Percentiles rank a stretch among this genome's conserved stretches.
phyloP scores from a whole-genome alignment of 2,888 invertebrate species.

The Pteria penguin region DNA sequence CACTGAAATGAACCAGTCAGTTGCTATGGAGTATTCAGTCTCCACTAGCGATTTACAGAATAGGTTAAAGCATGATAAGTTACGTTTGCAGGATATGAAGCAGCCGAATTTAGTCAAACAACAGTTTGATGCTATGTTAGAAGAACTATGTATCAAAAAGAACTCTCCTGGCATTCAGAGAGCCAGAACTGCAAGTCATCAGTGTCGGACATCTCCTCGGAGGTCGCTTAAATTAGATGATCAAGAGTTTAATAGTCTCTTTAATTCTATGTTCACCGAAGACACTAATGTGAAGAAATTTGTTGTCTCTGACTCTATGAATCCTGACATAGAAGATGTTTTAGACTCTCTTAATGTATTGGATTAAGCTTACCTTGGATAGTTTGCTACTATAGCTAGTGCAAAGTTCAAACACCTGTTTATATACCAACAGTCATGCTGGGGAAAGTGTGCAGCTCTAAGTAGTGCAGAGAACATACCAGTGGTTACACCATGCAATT shows the following conservation, averaged over 20 bases:
- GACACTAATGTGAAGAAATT: too few relatives aligned
- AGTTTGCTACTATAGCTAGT: too few relatives aligned
- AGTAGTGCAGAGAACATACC: too few relatives aligned
- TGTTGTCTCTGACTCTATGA: not conserved
- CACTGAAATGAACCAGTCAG: conserved; percentile 85
- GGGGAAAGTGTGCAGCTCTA: too few relatives aligned
- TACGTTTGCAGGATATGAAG: conserved; percentile 82
- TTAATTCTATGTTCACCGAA: conserved; percentile 18
- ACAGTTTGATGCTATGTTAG: conserved; percentile 82
- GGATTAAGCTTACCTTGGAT: too few relatives aligned
- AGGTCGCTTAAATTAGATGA: too few relatives aligned
- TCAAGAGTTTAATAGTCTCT: conserved; percentile 19
- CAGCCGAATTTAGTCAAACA: conserved; percentile 87
- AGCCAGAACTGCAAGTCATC: too few relatives aligned
- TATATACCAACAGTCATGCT: too few relatives aligned
- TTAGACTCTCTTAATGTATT: not conserved
- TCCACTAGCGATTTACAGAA: conserved; percentile 83
- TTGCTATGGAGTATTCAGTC: conserved; percentile 87
- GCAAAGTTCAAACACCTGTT: too few relatives aligned
- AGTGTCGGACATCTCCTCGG: too few relatives aligned
- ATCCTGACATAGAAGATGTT: conserved; percentile 10
- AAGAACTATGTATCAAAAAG: conserved; percentile 39
- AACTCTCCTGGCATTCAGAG: too few relatives aligned
- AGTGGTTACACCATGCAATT: too few relatives aligned
- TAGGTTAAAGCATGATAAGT: conserved; percentile 84